These are phyloP conservation scores for fruit fly (Drosophila melanogaster) DNA, from an alignment of 1,140 invertebrate genomes.

Conservation along the genomic window DNA sequence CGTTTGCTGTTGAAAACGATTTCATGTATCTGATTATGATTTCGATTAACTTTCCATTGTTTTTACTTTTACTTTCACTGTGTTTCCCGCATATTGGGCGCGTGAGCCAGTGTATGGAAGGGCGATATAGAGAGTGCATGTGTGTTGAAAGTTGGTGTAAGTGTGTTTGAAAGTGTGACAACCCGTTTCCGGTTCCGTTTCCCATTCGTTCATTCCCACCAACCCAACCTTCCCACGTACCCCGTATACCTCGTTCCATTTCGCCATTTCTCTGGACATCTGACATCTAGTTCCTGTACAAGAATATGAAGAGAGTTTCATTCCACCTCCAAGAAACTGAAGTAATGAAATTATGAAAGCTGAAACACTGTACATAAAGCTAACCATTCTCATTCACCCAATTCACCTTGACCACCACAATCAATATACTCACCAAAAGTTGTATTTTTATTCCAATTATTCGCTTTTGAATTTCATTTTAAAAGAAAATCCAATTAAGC, in stretches of 20 bases:
- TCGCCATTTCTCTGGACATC: conserved; percentile 29
- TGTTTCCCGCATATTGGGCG: conserved; percentile 23
- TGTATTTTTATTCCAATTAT: conserved; percentile 10
- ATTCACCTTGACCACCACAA: conserved; percentile 39
- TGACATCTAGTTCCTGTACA: not conserved
- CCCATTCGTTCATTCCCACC: conserved; percentile 25
- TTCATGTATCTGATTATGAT: conserved; percentile 25
- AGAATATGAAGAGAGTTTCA: conserved; percentile 6
- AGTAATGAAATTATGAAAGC: conserved; percentile 17
- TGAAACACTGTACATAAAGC: conserved; percentile 52
- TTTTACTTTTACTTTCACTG: conserved; percentile 4
- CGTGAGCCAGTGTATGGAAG: conserved; percentile 16
- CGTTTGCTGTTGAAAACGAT: conserved; percentile 50
- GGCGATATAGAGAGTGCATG: conserved; percentile 12
- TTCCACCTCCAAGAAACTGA: conserved; percentile 15
- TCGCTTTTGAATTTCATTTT: conserved; percentile 13
- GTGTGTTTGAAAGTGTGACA: conserved; percentile 20
- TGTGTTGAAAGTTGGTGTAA: conserved; percentile 16
- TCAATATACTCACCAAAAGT: conserved; percentile 35
- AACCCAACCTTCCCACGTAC: not conserved
- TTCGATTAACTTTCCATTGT: conserved; percentile 2
- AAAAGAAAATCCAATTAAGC: not conserved
- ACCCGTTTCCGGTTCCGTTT: conserved; percentile 19
- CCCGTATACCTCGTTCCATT: conserved; percentile 16
- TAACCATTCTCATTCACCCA: conserved; percentile 43